Base-by-base conservation (phyloP, 1,140 invertebrate species). In the Hypothenemus hampei region DNA sequence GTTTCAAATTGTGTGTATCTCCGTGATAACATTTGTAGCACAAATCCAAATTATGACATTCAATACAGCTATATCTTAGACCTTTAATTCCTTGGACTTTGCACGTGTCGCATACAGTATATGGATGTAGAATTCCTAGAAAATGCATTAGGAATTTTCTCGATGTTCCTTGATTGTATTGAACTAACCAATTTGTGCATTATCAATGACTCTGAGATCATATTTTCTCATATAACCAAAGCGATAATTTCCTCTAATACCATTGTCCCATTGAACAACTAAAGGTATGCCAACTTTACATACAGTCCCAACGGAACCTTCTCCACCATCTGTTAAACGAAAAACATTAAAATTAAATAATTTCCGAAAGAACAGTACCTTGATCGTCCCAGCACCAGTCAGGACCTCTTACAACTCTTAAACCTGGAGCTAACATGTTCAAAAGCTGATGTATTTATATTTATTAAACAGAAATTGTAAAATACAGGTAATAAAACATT, bases 241-340 rank as follows among this genome's bases (percentile, higher is more conserved):
- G 58, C 91, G 76, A 66, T 94, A 94, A 69, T 94, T 94, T 31
- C 89, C 92, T 33, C 89, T 75, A 23, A 83, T 82, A 5, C 91
- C 91, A 33, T 84, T 84, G 70, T 95, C 91, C 91, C 91, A 95
- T 65, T 91, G 88, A 0, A 94, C 89, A 8, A 94, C 89, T 0
- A 93, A 91, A 15, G 93, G 70, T 90, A 91, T 69, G 6, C 91
- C 91, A 49, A 94, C 84, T 76, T 93, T 90, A 22, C 93, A 89
- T 6, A 95, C 86, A 0, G 91, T 93, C 3, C 88, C 88, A 11
- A 86, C 80, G 69, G 82, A 80, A 19, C 88, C 88, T 69, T 88
- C 83, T 43, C 86, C 86, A 26, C 83, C 81, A 77, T 90, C 88
- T 79, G 63, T 52, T 66, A 69, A 50, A 31, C 15, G 18, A n/a